Evolutionary conservation across 2,888 invertebrate species (phyloP), one percentile per base, ranked within the genome.

Genomic region (Myopa tessellatipennis): DNA sequence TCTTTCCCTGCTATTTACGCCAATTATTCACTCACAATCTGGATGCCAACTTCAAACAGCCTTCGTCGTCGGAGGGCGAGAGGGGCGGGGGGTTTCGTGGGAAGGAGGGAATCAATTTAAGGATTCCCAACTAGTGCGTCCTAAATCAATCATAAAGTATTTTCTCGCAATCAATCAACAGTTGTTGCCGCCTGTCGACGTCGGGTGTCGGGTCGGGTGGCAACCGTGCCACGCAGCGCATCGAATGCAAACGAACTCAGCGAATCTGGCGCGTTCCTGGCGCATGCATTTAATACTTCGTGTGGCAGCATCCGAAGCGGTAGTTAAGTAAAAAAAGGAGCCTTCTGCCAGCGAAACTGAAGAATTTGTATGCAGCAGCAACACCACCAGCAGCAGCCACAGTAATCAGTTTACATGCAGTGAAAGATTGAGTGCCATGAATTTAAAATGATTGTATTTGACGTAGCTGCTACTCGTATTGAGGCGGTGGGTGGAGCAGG

Each of bases 151-250:
- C 75, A 75, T 75, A 75, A 75, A 75, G 60, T 75, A 68, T 75
- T 75, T 58, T 75, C 75, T 75, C 50, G 75, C 75, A 75, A 75
- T 75, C 75, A 75, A 75, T 75, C 75, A 75, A 75, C 75, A 75
- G 75, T 68, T 75, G 75, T 75, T 75, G 75, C 75, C 58, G 75
- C 69, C 75, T 75, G 68, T 58, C 61, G 60, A 74, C 52, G 36
- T 55, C 18, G 70, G 34, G 70, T 26, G 36, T 26, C 34, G 70
- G 50, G 14, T 26, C 18, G 52, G 12, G 7, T 34, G 16, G 34
- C 14, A 34, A 16, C 26, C 18, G 52, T 18, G 50, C 45, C 26
- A 26, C 26, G 26, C 26, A 26, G 40, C 16, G 60, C 16, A 10
- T 10, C 61, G 26, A 4, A n/a, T 18, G 58, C 18, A 61, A 61